Evolutionary conservation across 2,888 invertebrate genomes (phyloP).

Genomic region (Buathra laborator): DNA sequence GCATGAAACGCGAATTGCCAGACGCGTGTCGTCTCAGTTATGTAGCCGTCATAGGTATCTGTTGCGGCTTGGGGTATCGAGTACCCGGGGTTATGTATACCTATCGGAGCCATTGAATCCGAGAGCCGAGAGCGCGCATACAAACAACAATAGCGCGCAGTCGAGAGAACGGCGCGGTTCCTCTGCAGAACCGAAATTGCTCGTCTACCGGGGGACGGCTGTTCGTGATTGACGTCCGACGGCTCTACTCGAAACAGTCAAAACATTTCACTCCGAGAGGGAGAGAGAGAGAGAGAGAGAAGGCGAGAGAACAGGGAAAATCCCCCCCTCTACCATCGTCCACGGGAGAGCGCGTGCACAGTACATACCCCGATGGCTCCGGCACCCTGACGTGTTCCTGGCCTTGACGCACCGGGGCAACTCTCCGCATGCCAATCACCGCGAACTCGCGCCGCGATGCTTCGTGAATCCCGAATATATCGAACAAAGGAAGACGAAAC

Average conservation of each 20-base stretch:
- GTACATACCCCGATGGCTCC: slow-evolving; percentile 44
- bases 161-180: slow-evolving; percentile 55
- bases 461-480: slow-evolving; percentile 43
- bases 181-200: slow-evolving; percentile 77
- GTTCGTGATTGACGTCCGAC: slow-evolving; percentile 81
- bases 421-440: slow-evolving; percentile 75
- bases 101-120: slow-evolving; percentile 24
- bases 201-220: slow-evolving; percentile 78
- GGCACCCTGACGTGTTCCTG: slow-evolving; percentile 73
- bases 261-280: slow-evolving; percentile 77
- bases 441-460: slow-evolving; percentile 47
- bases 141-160: slow-evolving; percentile 59
- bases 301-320: background rate
- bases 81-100: slow-evolving; percentile 15
- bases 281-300: slow-evolving; percentile 22
- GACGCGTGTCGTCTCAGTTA: slow-evolving; percentile 35
- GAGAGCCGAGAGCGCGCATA: slow-evolving; percentile 43
- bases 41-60: slow-evolving; percentile 7
- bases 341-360: slow-evolving; percentile 12
- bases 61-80: slow-evolving; percentile 20
- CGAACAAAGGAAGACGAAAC: slow-evolving; percentile 55
- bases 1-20: slow-evolving; percentile 24
- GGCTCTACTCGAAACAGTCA: slow-evolving; percentile 82
- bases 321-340: slow-evolving; percentile 17
- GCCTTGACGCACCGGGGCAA: slow-evolving; percentile 77